phyloP scores from a whole-genome alignment of 1,140 invertebrate species.

The Babylonia areolata region DNA sequence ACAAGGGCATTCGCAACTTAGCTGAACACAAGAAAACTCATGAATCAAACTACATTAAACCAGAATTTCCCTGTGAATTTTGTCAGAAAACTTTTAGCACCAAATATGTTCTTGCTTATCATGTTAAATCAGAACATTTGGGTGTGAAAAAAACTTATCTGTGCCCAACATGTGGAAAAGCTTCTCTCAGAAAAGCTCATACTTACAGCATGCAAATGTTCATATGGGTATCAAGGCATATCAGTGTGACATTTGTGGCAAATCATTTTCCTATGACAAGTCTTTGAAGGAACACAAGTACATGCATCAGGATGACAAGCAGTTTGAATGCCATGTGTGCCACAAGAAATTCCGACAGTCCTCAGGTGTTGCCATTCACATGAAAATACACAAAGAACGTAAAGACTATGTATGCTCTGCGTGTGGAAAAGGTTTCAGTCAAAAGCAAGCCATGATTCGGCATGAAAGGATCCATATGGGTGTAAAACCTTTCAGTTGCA shows the following conservation, averaged over 20 bases:
- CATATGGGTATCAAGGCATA: conserved; percentile 67
- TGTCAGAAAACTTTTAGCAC: conserved; percentile 68
- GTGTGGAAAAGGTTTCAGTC: conserved; percentile 73
- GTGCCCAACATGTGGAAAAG: conserved; percentile 70
- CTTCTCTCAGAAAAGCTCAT: conserved; percentile 70
- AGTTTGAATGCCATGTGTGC: conserved; percentile 66
- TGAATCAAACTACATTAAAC: conserved; percentile 62
- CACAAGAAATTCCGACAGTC: conserved; percentile 65
- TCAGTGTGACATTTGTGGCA: conserved; percentile 69
- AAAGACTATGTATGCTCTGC: conserved; percentile 66
- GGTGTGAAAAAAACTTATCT: conserved; percentile 65
- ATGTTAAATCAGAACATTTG: conserved; percentile 67
- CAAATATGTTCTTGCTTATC: conserved; percentile 65
- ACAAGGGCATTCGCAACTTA: conserved; percentile 56
- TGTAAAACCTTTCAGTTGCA: conserved; percentile 70
- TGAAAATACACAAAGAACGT: conserved; percentile 65
- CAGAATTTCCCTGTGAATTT: conserved; percentile 61
- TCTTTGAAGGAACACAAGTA: conserved; percentile 66
- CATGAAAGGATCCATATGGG: conserved; percentile 72
- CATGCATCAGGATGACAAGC: conserved; percentile 63
- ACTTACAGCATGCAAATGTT: conserved; percentile 69
- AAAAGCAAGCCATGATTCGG: conserved; percentile 66
- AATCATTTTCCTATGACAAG: conserved; percentile 67
- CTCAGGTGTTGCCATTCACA: conserved; percentile 64
- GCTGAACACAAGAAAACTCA: conserved; percentile 60